phyloP scores from a whole-genome alignment of 2,113 vertebrate genomes.

The Oreocharis arfaki region DNA sequence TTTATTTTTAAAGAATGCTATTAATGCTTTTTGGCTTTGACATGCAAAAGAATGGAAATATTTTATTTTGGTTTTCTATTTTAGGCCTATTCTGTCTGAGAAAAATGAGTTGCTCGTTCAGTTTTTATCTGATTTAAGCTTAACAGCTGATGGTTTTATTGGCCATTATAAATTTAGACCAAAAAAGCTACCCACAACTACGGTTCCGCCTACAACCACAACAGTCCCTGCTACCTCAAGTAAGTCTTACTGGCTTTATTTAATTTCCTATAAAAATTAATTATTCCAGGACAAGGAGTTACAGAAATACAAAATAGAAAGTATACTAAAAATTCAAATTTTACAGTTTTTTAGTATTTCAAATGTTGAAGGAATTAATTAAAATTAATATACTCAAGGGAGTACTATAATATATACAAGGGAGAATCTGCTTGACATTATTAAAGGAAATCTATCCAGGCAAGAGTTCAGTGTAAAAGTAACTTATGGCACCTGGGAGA shows the following conservation, averaged over 20 bases:
- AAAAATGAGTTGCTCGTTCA: slow-evolving; percentile 92
- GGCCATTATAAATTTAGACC: slow-evolving; percentile 95
- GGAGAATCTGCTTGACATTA: background rate
- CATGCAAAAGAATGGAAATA: background rate
- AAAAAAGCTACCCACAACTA: slow-evolving; percentile 84
- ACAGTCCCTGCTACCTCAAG: slow-evolving; percentile 76
- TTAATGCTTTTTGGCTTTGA: background rate
- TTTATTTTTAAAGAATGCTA: background rate
- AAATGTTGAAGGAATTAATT: background rate
- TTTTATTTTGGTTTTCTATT: slow-evolving; percentile 16
- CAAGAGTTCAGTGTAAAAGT: background rate
- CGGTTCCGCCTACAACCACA: slow-evolving; percentile 78
- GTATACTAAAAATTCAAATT: background rate
- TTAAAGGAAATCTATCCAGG: background rate
- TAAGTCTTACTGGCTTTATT: slow-evolving; percentile 69
- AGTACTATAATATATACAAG: background rate
- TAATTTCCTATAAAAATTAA: background rate
- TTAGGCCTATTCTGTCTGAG: slow-evolving; percentile 91
- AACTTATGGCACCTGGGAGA: background rate
- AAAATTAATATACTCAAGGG: background rate
- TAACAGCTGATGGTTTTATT: slow-evolving; percentile 96
- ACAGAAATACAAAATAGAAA: background rate
- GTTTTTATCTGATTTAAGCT: slow-evolving; percentile 96
- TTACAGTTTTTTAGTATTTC: background rate
- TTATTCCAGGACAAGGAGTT: background rate